phyloP scores from a whole-genome alignment of 2,888 invertebrate genomes.

The Stegana nigrithorax region DNA sequence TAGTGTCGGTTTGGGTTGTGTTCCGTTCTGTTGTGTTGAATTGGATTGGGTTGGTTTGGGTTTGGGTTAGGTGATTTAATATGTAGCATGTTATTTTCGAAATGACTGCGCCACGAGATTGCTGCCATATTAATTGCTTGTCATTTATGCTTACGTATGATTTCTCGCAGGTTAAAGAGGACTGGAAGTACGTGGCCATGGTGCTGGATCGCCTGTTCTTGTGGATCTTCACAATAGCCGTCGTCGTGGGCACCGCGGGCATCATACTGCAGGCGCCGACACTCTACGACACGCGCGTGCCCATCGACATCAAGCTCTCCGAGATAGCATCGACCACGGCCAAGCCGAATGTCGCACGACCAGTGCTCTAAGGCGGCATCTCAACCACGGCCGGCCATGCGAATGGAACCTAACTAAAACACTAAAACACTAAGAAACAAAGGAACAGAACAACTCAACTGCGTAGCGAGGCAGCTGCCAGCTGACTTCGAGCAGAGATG shows the following conservation, averaged over 20 bases:
- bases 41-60: too few relatives aligned
- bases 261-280: constrained; percentile 96
- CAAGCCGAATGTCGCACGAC: constrained; percentile 76
- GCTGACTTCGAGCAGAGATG: not conserved
- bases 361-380: constrained; percentile 64
- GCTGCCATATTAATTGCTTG: too few relatives aligned
- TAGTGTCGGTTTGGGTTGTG: not conserved
- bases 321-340: constrained; percentile 91
- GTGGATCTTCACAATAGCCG: constrained; percentile 97
- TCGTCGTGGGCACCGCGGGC: constrained; percentile 92
- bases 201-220: constrained; percentile 96
- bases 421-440: not conserved
- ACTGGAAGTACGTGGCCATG: constrained; percentile 99
- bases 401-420: not conserved
- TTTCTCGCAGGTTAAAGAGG: constrained; percentile 90
- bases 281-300: constrained; percentile 89
- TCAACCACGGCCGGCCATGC: not conserved
- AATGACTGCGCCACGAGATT: too few relatives aligned
- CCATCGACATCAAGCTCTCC: constrained; percentile 88
- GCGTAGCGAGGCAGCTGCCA: not conserved
- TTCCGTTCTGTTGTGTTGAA: too few relatives aligned
- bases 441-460: constrained; percentile 13
- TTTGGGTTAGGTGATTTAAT: too few relatives aligned
- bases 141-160: too few relatives aligned
- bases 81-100: too few relatives aligned